Evolutionary conservation across 2,113 vertebrate species (phyloP).

Genomic region (Sterna hirundo): DNA sequence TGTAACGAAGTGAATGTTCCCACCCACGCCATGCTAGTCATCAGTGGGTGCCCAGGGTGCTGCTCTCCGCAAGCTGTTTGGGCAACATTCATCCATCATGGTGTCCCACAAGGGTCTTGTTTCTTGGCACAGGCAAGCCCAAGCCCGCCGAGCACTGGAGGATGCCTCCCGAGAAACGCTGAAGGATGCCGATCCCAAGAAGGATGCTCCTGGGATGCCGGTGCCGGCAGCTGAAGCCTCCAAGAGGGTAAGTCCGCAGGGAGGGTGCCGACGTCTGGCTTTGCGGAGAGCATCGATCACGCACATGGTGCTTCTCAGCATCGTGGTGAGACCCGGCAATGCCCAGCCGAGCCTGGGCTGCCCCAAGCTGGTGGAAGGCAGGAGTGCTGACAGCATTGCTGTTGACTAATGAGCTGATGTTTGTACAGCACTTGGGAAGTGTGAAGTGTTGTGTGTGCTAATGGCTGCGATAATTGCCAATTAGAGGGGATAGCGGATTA

Average conservation of each 20-base stretch:
- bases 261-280: not conserved
- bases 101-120: not conserved
- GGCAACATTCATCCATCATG: accelerated
- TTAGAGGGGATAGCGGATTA: not conserved
- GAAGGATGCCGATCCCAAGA: not conserved
- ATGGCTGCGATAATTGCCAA: not conserved
- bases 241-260: not conserved
- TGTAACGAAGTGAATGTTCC: not conserved
- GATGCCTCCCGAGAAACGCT: not conserved
- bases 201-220: not conserved
- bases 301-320: accelerated
- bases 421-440: not conserved
- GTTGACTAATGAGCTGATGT: not conserved
- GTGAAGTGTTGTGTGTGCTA: not conserved
- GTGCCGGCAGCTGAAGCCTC: not conserved
- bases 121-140: slow-evolving; percentile 37
- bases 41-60: not conserved
- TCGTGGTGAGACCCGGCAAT: accelerated
- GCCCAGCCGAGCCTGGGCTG: too few relatives aligned
- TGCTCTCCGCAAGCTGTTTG: not conserved
- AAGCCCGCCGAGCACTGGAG: not conserved
- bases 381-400: not conserved
- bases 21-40: not conserved
- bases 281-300: accelerated
- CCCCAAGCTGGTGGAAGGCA: not conserved